phyloP scores from a whole-genome alignment of 1,140 invertebrate genomes.

The Idris sp. region DNA sequence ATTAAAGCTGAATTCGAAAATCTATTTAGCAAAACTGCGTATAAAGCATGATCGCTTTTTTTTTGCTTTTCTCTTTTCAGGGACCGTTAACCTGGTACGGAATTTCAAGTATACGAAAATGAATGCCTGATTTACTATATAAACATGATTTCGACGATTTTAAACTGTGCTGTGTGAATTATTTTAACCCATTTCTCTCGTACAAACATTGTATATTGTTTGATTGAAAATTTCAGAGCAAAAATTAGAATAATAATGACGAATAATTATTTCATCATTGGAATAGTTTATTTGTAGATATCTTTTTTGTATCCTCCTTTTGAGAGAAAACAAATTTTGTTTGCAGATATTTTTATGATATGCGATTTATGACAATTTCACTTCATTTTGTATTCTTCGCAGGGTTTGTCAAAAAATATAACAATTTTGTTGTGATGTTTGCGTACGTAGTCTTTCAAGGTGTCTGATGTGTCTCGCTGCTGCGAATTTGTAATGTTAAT shows the following conservation, averaged over 20 bases:
- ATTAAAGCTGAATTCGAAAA: conserved; percentile 34
- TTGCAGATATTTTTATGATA: no score
- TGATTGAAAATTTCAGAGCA: background rate
- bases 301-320: no score
- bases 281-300: no score
- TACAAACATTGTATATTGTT: conserved; percentile 7
- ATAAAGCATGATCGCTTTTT: background rate
- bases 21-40: conserved; percentile 31
- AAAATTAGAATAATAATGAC: no score
- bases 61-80: conserved; percentile 39
- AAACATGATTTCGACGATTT: conserved; percentile 36
- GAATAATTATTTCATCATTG: no score
- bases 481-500: conserved; percentile 69
- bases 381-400: conserved; percentile 29
- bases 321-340: no score
- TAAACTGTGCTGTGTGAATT: conserved; percentile 37
- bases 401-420: conserved; percentile 27
- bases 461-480: conserved; percentile 18
- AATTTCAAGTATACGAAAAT: conserved; percentile 53
- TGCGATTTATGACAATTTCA: conserved; percentile 3
- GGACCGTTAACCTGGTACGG: conserved; percentile 35
- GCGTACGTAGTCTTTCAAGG: conserved; percentile 6
- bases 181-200: conserved; percentile 43
- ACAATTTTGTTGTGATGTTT: conserved; percentile 19
- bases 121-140: conserved; percentile 49